Base-by-base conservation (phyloP, 2,797 vertebrate species). In the Discoglossus pictus region DNA sequence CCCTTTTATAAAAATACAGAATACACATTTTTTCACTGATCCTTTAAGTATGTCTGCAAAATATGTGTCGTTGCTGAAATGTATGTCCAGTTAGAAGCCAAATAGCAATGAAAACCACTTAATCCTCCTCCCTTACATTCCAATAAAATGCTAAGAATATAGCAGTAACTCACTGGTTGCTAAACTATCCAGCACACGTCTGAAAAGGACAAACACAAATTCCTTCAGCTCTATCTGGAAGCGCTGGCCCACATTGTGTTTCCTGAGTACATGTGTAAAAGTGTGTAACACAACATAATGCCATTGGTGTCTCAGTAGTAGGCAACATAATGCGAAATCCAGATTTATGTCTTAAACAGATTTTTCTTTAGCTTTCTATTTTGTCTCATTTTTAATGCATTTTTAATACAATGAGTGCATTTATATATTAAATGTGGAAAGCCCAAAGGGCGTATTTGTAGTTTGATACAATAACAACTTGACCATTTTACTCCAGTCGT, bases 281-380 rank as follows among this genome's bases (percentile, higher is more conserved):
- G 35, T 27, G 75, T 61, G 47, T 7, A 16, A 24, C 24, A 60
- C 43, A 67, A 23, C 2, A 24, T 23, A 23, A 61, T 34, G 63
- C 63, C 44, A 64, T 73, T 72, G 72, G 36, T 71, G 43, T 18
- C 48, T 59, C 72, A 65, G 56, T 66, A 1, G 65, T 68, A 73
- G 69, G 16, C 40, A 24, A 58, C 4, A 2, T 31, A 48, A 55
- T 38, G 27, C 27, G 70, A 64, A 79, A 36, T 50, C 18, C 67
- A 23, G 42, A 73, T 20, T 51, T 71, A 38, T 75, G 51, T 36
- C 5, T 68, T 65, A 61, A 65, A 24, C 16, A 61, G 44, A 40
- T 0, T 10, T 23, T 1, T 7, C 1, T 20, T 46, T 23, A 60
- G 1, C 2, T 35, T 64, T n/a, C 17, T 21, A 17, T 52, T 31